A percentile compares a stretch with the other conserved stretches of the same genome.
Conservation (phyloP, 30 jellyfish, hydroid and myxozoan genomes). For the Pseudorhiza aurosa region DNA sequence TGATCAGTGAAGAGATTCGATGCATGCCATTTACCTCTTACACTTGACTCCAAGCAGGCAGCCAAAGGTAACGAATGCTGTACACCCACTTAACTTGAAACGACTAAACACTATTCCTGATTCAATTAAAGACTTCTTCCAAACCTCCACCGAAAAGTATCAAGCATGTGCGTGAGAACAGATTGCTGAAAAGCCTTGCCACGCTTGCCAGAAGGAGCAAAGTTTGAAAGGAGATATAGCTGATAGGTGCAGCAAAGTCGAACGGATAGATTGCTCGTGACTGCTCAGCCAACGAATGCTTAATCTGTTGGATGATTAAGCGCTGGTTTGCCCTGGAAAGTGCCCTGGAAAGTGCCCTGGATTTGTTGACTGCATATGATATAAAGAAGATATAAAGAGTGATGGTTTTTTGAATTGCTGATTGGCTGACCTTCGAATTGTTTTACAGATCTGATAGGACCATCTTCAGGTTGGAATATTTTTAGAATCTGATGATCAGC, state of each 20-base stretch:
- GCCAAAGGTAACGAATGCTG: constrained; percentile 20
- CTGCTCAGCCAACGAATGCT: constrained; percentile 11
- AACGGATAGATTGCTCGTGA: background rate
- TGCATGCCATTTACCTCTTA: constrained; percentile 73
- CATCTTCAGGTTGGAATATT: too few relatives aligned
- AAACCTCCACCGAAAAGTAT: background rate
- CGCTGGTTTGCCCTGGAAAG: constrained; percentile 1
- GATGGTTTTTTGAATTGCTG: background rate
- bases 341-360: constrained; percentile 1
- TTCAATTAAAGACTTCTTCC: background rate
- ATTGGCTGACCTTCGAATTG: too few relatives aligned
- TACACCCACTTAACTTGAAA: background rate
- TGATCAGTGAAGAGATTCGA: constrained; percentile 68
- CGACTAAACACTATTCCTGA: background rate
- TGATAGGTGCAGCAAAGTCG: background rate
- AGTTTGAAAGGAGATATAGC: constrained; percentile 32
- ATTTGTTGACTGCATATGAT: constrained; percentile 23
- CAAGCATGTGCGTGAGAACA: background rate
- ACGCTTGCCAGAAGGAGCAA: background rate
- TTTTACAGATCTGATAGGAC: background rate
- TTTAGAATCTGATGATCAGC: too few relatives aligned
- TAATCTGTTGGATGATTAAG: background rate
- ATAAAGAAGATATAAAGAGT: background rate
- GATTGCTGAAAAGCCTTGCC: background rate
- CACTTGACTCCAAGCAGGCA: constrained; percentile 67